phyloP scores from a whole-genome alignment of 2,797 vertebrate species.

The Manis crassicaudata region DNA sequence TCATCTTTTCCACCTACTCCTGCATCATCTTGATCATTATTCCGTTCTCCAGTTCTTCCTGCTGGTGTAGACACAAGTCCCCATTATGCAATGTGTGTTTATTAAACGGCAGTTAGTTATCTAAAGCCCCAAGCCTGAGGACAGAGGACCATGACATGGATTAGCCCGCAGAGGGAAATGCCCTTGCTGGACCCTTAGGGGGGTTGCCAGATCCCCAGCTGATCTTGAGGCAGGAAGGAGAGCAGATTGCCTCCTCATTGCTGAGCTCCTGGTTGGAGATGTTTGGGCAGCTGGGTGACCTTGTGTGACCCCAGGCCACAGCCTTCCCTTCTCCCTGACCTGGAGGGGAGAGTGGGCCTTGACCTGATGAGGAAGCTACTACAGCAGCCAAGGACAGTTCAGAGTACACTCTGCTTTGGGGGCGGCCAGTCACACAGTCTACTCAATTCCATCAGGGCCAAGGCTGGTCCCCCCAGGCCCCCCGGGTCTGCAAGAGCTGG shows the following conservation, averaged over 20 bases:
- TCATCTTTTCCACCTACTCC: not conserved
- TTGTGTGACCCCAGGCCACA: not conserved
- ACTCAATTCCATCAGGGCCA: not conserved
- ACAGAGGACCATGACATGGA: not conserved
- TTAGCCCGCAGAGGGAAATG: not conserved
- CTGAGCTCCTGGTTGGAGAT: not conserved
- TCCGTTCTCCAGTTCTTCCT: not conserved
- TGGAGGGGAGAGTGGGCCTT: not conserved
- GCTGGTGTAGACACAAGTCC: not conserved
- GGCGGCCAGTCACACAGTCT: not conserved
- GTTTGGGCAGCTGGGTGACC: not conserved
- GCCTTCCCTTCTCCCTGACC: not conserved
- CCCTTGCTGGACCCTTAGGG: not conserved
- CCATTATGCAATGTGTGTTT: not conserved
- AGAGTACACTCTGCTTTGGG: not conserved
- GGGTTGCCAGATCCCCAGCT: not conserved
- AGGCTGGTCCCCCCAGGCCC: not conserved
- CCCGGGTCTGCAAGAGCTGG: no score
- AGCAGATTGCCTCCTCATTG: not conserved
- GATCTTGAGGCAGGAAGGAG: not conserved
- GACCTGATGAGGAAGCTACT: not conserved
- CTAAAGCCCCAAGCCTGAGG: not conserved
- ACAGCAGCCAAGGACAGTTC: not conserved
- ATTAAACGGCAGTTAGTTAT: not conserved
- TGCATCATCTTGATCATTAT: not conserved